Evolutionary conservation across 2,888 invertebrate genomes (phyloP).

Genomic region (Rotaria sp.): DNA sequence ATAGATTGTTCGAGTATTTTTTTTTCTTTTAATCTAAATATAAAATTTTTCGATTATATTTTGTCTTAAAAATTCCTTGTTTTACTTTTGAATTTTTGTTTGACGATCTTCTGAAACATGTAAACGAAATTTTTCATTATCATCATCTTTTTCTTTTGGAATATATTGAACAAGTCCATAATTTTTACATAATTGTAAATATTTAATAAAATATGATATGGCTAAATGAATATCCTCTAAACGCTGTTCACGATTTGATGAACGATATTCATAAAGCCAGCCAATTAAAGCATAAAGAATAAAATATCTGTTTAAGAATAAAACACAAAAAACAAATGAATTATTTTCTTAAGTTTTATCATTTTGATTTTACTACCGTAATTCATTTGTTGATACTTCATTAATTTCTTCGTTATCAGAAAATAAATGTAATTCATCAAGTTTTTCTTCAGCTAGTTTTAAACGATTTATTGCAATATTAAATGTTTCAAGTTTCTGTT

Average conservation of each 20-base stretch:
- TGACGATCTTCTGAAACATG: not conserved
- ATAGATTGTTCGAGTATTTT: not conserved
- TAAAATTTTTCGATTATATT: too few species aligned
- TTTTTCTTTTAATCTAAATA: slow-evolving; percentile 14
- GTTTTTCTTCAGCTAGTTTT: not conserved
- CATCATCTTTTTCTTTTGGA: not conserved
- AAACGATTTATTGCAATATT: not conserved
- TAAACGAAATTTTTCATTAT: not conserved
- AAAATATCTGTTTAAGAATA: not conserved
- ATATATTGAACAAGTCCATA: not conserved
- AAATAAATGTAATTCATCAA: slow-evolving; percentile 21
- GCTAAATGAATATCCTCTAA: not conserved
- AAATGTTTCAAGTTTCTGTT: slow-evolving; percentile 10
- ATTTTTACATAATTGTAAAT: slow-evolving; percentile 20
- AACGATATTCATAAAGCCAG: slow-evolving; percentile 14
- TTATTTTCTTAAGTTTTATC: not conserved
- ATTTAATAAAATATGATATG: not conserved
- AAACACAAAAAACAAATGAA: too few species aligned
- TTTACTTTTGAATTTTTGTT: not conserved
- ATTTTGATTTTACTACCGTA: not conserved
- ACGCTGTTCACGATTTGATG: slow-evolving; percentile 4
- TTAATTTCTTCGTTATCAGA: not conserved
- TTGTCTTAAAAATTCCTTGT: not conserved
- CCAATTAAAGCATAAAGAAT: not conserved
- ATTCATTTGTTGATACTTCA: slow-evolving; percentile 12